A percentile compares a stretch with the other conserved stretches of the same genome.
Conservation (phyloP, 1,140 invertebrate genomes). For the Drosophila suzukii region DNA sequence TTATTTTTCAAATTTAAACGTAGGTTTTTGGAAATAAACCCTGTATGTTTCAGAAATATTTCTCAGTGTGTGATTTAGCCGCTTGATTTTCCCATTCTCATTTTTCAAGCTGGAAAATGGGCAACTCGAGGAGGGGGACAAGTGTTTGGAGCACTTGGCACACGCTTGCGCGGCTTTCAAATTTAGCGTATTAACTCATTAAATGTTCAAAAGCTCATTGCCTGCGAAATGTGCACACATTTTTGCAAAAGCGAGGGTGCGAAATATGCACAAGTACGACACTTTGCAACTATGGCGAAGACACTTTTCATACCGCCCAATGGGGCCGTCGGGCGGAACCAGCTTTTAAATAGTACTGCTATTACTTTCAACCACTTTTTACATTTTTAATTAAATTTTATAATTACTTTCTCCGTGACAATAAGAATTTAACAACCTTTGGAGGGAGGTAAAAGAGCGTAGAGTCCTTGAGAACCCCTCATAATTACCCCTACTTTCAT, state of each 20-base stretch:
- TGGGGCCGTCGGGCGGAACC: constrained; percentile 20
- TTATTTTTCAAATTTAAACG: not conserved
- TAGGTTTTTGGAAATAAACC: not conserved
- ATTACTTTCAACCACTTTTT: not conserved
- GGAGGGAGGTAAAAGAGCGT: constrained; percentile 3
- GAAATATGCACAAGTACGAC: constrained; percentile 66
- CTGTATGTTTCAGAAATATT: not conserved
- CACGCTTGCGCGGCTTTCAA: constrained; percentile 77
- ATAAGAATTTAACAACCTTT: not conserved
- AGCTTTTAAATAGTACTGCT: constrained; percentile 8
- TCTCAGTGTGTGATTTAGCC: constrained; percentile 15
- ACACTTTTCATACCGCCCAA: constrained; percentile 51
- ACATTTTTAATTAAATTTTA: constrained; percentile 32
- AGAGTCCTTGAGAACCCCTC: constrained; percentile 1
- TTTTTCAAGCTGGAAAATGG: constrained; percentile 58
- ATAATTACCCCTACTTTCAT: constrained; percentile 21
- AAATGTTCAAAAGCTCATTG: constrained; percentile 79
- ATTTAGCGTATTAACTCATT: constrained; percentile 81
- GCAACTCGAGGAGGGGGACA: constrained; percentile 18
- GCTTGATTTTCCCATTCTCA: constrained; percentile 45
- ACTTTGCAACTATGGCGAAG: constrained; percentile 19
- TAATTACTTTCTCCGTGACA: not conserved
- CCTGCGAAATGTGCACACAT: constrained; percentile 80
- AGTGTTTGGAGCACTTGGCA: constrained; percentile 60
- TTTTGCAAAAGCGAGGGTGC: constrained; percentile 43